Percentiles rank a stretch among this genome's conserved stretches.
Evolutionary conservation across 2,113 vertebrate genomes (phyloP).

Genomic region (Piliocolobus tephrosceles): DNA sequence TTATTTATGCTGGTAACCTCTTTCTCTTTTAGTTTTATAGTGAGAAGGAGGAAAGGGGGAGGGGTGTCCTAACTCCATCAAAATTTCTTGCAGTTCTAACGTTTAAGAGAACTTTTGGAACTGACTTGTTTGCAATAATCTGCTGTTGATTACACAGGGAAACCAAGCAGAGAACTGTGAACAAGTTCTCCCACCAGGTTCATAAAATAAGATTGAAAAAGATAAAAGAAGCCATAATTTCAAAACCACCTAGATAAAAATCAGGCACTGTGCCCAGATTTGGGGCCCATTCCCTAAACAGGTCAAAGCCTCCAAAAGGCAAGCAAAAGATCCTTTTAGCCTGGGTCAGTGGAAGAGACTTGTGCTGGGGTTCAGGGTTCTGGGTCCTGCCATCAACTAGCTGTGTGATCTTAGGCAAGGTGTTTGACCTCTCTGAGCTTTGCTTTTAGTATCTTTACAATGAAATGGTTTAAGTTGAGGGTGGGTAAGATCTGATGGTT

Average conservation of each 20-base stretch:
- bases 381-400: neutral
- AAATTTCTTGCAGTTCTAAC: neutral
- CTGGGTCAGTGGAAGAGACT: neutral
- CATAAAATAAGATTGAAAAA: constrained; percentile 58
- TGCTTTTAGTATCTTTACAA: neutral
- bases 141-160: constrained; percentile 12
- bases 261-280: neutral
- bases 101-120: constrained; percentile 10
- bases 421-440: neutral
- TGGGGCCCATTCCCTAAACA: neutral
- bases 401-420: neutral
- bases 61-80: neutral
- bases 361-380: neutral
- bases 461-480: neutral
- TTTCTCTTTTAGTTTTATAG: neutral
- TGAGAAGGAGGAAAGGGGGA: neutral
- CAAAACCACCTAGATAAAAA: constrained; percentile 44
- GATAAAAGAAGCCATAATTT: constrained; percentile 22
- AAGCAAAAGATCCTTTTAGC: neutral
- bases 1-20: neutral
- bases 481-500: neutral
- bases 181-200: neutral
- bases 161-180: constrained; percentile 45
- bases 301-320: constrained; percentile 33
- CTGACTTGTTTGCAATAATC: neutral